Percentiles rank a stretch among this genome's conserved stretches.
phyloP scores from a whole-genome alignment of 2,797 vertebrate species.

The Poecilia velifera region DNA sequence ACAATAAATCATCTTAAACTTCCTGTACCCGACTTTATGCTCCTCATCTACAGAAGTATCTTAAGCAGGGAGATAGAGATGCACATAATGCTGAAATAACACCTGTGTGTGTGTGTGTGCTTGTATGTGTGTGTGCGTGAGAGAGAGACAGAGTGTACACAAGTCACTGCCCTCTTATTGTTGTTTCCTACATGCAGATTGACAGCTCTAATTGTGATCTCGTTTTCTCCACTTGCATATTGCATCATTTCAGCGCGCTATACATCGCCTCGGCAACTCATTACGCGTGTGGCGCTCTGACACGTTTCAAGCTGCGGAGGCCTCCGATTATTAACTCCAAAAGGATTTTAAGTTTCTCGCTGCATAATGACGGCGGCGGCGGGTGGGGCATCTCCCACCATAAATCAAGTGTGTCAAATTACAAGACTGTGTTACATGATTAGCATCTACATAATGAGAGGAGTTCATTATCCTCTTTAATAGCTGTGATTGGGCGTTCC shows the following conservation, averaged over 20 bases:
- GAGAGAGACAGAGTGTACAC: background rate
- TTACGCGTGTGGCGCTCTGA: conserved; percentile 43
- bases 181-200: conserved; percentile 6
- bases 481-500: conserved; percentile 65
- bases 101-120: background rate
- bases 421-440: conserved; percentile 76
- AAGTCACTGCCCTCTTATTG: conserved; percentile 20
- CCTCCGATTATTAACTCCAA: conserved; percentile 47
- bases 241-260: conserved; percentile 33
- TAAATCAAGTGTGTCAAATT: conserved; percentile 79
- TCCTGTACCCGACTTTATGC: background rate
- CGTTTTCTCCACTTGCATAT: conserved; percentile 1
- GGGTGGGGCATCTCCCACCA: conserved; percentile 31
- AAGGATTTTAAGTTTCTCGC: conserved; percentile 32
- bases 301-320: conserved; percentile 39
- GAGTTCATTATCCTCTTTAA: conserved; percentile 73
- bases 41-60: background rate
- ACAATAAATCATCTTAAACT: background rate
- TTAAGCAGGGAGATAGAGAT: background rate
- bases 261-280: conserved; percentile 41
- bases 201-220: conserved; percentile 38
- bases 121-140: background rate
- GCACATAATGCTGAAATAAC: background rate
- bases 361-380: conserved; percentile 11
- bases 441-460: conserved; percentile 75